phyloP scores from a whole-genome alignment of 2,888 invertebrate genomes.

The Litoditis marina region DNA sequence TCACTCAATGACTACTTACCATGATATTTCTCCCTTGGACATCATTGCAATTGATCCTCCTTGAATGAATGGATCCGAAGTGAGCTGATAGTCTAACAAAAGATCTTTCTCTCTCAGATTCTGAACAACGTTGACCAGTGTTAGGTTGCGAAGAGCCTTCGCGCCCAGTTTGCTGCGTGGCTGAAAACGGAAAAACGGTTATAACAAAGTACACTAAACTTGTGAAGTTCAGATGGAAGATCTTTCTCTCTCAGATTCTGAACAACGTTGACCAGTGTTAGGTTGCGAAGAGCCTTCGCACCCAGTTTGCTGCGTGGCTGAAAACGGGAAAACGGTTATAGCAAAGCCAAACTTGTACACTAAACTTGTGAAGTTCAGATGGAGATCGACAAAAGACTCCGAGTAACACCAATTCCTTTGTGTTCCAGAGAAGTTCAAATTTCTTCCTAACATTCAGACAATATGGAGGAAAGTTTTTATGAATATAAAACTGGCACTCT shows the following conservation, averaged over 20 bases:
- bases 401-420: no score
- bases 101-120: slow-evolving; percentile 47
- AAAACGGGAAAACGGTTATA: no score
- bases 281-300: slow-evolving; percentile 32
- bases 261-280: slow-evolving; percentile 55
- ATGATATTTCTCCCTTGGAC: slow-evolving; percentile 58
- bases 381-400: no score
- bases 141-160: slow-evolving; percentile 40
- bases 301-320: slow-evolving; percentile 17
- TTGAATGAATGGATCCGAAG: slow-evolving; percentile 54
- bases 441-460: no score
- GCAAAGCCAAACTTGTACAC: no score
- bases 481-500: no score
- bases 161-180: slow-evolving; percentile 14
- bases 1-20: slow-evolving; percentile 12
- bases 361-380: slow-evolving; percentile 2
- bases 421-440: no score
- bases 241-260: slow-evolving; percentile 47
- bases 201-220: background rate
- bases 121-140: slow-evolving; percentile 55
- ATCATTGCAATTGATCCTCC: slow-evolving; percentile 58
- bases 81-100: slow-evolving; percentile 55
- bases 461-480: no score
- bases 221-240: slow-evolving; percentile 23
- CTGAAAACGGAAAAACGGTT: background rate